Conservation (phyloP, 2,113 vertebrate species). For the Rhombomys opimus region DNA sequence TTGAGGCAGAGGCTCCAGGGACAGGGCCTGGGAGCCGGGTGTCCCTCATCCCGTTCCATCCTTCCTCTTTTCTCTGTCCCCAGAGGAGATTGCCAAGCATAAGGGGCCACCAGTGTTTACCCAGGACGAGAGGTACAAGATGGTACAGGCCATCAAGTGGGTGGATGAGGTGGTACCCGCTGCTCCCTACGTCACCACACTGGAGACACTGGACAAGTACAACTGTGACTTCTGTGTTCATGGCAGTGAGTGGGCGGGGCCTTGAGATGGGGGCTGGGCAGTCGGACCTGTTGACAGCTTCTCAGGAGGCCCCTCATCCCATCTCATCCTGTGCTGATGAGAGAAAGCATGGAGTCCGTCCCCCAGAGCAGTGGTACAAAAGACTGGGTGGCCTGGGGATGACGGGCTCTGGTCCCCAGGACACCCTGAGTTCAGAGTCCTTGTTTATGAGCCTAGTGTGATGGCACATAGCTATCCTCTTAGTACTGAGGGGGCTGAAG, state of each 20-base stretch:
- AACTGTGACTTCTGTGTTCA: conserved; percentile 98
- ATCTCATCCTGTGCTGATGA: rapidly evolving
- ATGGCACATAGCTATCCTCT: not conserved
- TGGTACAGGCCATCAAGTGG: conserved; percentile 99
- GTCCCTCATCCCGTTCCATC: not conserved
- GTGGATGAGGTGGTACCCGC: conserved; percentile 97
- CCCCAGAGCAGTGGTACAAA: rapidly evolving
- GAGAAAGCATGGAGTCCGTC: not conserved
- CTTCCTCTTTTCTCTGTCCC: not conserved
- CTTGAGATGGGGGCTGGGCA: not conserved
- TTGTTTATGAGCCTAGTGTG: not conserved
- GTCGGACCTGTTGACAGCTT: not conserved
- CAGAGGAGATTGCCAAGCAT: conserved; percentile 98
- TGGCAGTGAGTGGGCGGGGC: conserved; percentile 90
- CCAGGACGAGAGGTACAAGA: conserved; percentile 96
- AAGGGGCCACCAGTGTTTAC: conserved; percentile 99
- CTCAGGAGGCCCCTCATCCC: rapidly evolving
- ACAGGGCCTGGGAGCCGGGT: rapidly evolving
- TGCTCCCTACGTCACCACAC: conserved; percentile 96
- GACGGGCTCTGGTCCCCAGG: not conserved
- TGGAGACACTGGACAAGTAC: conserved; percentile 96
- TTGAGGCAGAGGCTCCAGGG: not conserved
- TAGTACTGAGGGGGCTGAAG: not conserved
- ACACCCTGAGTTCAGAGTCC: not conserved
- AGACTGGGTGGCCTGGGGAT: rapidly evolving